Evolutionary conservation across 92 coral and sea anemone species (phyloP).

Genomic region (Parazoanthus swiftii): DNA sequence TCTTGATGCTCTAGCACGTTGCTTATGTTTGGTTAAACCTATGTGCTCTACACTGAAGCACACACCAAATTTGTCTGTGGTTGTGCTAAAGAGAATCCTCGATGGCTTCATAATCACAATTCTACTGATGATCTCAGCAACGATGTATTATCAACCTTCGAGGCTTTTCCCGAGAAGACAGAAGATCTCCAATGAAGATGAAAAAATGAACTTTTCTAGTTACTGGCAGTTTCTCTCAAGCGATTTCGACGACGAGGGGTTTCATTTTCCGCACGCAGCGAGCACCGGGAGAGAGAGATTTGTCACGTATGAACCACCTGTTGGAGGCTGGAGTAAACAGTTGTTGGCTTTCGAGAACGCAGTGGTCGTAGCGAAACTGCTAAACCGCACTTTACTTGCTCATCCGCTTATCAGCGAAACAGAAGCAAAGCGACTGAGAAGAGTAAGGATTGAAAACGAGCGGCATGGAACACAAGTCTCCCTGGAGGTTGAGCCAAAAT

Average conservation of each 20-base stretch:
- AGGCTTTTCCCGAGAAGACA: conserved; percentile 53
- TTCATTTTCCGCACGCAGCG: conserved; percentile 45
- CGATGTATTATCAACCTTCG: conserved; percentile 69
- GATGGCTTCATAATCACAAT: conserved; percentile 66
- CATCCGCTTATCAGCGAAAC: conserved; percentile 77
- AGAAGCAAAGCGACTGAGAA: conserved; percentile 58
- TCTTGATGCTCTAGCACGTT: background rate
- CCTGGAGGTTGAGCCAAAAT: conserved; percentile 56
- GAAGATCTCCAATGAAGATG: conserved; percentile 22
- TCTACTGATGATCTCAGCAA: conserved; percentile 54
- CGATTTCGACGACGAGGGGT: conserved; percentile 72
- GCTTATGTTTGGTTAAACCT: background rate
- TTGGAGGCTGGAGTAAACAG: conserved; percentile 85
- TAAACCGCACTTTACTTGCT: conserved; percentile 76
- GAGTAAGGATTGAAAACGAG: conserved; percentile 38
- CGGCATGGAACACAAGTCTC: conserved; percentile 58
- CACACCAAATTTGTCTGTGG: conserved; percentile 23
- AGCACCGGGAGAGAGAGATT: conserved; percentile 46
- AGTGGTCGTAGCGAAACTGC: conserved; percentile 68
- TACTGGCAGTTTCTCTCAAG: conserved; percentile 44
- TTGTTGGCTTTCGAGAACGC: conserved; percentile 88
- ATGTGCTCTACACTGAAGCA: conserved; percentile 4
- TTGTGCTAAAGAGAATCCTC: conserved; percentile 59
- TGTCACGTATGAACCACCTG: conserved; percentile 82
- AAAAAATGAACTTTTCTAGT: background rate